Evolutionary conservation across 2,888 invertebrate species (phyloP).

Genomic region (Nematopogon swammerdamellus): DNA sequence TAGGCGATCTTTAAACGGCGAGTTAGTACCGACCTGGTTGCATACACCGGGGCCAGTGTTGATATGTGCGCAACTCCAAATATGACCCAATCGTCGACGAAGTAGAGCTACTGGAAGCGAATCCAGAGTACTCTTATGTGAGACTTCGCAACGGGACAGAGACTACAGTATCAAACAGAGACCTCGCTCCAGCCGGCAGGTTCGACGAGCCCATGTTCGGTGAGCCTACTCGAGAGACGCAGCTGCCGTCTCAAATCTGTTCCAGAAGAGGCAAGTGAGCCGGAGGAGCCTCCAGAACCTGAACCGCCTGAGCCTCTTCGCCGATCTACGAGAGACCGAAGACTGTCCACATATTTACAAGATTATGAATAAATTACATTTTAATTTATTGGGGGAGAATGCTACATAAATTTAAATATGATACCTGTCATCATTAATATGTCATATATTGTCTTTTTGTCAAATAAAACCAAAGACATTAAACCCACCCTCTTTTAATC

Average conservation of each 20-base stretch:
- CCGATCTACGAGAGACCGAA: neutral
- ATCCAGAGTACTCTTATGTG: slow-evolving; percentile 10
- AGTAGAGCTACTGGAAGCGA: slow-evolving; percentile 11
- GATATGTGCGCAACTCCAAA: neutral
- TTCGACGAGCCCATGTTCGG: neutral
- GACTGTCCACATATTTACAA: neutral
- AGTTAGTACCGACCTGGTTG: slow-evolving; percentile 9
- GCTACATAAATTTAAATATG: neutral
- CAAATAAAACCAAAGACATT: no score
- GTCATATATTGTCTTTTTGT: no score
- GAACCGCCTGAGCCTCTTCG: neutral
- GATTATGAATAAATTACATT: neutral
- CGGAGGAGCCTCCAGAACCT: neutral
- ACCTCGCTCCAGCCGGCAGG: slow-evolving; percentile 8
- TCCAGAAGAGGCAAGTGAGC: neutral
- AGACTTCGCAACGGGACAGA: slow-evolving; percentile 8
- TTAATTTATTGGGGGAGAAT: neutral
- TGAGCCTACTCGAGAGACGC: neutral
- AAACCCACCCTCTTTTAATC: no score
- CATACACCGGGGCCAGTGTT: slow-evolving; percentile 9
- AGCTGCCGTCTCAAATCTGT: neutral
- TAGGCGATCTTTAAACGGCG: slow-evolving; percentile 9
- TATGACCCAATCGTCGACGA: slow-evolving; percentile 12
- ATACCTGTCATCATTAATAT: no score
- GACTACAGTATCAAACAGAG: slow-evolving; percentile 8